Base-by-base conservation (phyloP, 2,797 vertebrate genomes). In the Brachyrhaphis roseni region DNA sequence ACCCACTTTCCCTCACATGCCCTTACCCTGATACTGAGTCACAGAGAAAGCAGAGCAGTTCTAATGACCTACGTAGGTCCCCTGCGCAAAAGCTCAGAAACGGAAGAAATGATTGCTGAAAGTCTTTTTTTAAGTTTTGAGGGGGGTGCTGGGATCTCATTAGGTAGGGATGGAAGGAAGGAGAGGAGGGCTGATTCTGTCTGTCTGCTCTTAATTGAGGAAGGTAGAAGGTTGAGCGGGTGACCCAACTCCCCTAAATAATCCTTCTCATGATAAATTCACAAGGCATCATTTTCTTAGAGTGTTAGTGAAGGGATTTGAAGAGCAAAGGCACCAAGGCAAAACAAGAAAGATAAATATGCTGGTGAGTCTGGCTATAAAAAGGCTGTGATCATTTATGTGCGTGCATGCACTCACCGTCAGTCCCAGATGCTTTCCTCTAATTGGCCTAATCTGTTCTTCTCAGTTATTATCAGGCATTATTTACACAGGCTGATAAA, bases 71-170 rank as follows among this genome's bases (percentile, higher is more conserved):
- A 73, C 73, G 79, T 66, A 78, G 74, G 82, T 88, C 82, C 59
- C 83, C 46, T 12, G 73, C 20, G n/a, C 82, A 85, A 89, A 84
- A 71, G 57, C 82, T 82, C 39, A 84, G 80, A 90, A 89, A 90
- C 76, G 78, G 86, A 87, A 89, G 87, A 81, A 87, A 87, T 87
- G 45, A 89, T 88, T 84, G 82, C 81, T 83, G 82, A 77, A 87
- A 82, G 0, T 36, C 28, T 84, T 86, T 31, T 68, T 49, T 34
- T 66, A 39, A 28, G 49, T 90, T 84, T 86, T 84, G 80, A 83
- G 78, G 86, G 39, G 82, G 80, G 82, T 90, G 88, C 90, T 87
- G 90, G 76, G 86, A 88, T 91, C 87, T 93, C 90, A 92, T 92
- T 92, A 93, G 89, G 23, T 53, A 34, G 62, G 80, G 74, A 89